Evolutionary conservation across 2,113 vertebrate genomes (phyloP).

Genomic region (Semnornis frantzii): DNA sequence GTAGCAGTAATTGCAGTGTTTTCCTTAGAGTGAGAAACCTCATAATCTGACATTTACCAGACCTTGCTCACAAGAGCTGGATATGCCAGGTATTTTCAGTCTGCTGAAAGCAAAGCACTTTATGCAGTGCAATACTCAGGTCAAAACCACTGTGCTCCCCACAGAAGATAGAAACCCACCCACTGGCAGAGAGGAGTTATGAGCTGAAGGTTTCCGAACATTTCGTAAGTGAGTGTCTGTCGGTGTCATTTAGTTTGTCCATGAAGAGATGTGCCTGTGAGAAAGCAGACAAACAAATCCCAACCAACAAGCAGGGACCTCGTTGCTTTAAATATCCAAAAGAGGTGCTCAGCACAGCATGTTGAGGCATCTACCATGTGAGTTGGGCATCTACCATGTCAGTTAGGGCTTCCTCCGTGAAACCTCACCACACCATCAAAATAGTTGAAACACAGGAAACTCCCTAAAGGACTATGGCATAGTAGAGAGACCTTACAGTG

Average conservation of each 20-base stretch:
- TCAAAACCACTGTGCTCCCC: neutral
- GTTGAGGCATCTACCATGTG: neutral
- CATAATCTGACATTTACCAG: slow-evolving; percentile 19
- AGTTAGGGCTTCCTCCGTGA: neutral
- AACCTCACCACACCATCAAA: neutral
- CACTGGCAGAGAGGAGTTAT: accelerated
- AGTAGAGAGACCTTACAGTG: neutral
- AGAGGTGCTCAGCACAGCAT: neutral
- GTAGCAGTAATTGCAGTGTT: slow-evolving; percentile 35
- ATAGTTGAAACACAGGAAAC: neutral
- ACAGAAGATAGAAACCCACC: neutral
- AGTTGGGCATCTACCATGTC: neutral
- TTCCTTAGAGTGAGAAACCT: slow-evolving; percentile 20
- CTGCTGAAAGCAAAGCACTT: neutral
- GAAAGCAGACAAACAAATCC: neutral
- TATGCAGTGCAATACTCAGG: neutral
- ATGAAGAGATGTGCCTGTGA: neutral
- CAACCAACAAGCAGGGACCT: neutral
- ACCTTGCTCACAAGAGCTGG: neutral
- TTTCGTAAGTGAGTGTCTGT: neutral
- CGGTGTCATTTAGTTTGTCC: neutral
- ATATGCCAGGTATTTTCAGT: slow-evolving; percentile 1
- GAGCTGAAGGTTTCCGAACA: neutral
- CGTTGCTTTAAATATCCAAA: neutral
- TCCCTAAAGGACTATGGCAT: neutral